Percentiles rank a stretch among this genome's conserved stretches.
Evolutionary conservation across 2,797 vertebrate species (phyloP).

Genomic region (Scolopax bukidnonensis): DNA sequence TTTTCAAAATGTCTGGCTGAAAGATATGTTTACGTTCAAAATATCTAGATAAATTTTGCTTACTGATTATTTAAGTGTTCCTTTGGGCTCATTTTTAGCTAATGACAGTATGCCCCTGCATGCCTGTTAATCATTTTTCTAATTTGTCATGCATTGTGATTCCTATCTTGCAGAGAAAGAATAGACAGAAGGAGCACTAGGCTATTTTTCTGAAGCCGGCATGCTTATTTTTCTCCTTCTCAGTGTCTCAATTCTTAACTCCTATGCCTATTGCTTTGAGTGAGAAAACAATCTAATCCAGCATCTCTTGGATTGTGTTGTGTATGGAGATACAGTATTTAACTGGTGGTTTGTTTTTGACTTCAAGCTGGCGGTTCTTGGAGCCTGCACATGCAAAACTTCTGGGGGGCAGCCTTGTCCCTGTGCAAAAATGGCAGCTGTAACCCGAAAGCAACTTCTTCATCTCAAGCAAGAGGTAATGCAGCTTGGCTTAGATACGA

Average conservation of each 20-base stretch:
- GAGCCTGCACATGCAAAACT: constrained; percentile 82
- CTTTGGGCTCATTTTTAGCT: background rate
- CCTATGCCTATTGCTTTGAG: background rate
- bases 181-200: background rate
- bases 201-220: background rate
- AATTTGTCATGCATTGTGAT: background rate
- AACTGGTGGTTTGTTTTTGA: background rate
- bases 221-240: background rate
- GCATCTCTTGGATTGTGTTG: background rate
- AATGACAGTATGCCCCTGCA: background rate
- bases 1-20: background rate
- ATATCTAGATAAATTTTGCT: background rate
- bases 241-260: background rate
- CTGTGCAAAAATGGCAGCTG: constrained; percentile 85
- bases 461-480: constrained; percentile 87
- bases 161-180: background rate
- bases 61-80: background rate
- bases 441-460: constrained; percentile 84
- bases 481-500: background rate
- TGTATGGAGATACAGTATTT: background rate
- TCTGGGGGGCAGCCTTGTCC: constrained; percentile 78
- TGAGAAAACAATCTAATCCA: background rate
- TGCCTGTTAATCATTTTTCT: background rate
- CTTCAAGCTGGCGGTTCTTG: constrained; percentile 85
- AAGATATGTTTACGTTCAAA: background rate